These are phyloP conservation scores for Antigone vipio DNA, from an alignment of 2,113 vertebrate species.

Conservation along the genomic window DNA sequence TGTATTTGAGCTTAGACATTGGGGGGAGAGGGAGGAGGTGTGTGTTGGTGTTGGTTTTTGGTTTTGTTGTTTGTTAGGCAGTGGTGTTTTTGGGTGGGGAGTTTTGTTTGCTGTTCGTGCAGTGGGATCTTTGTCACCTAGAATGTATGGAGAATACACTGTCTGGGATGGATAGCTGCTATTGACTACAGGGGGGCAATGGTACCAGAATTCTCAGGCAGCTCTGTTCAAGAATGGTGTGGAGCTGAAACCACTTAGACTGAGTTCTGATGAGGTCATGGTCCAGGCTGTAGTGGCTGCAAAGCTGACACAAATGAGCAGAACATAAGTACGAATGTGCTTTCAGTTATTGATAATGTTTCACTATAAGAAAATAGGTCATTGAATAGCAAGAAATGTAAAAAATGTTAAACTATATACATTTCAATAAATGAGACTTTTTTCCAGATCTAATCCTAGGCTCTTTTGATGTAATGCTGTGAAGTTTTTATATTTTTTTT, in stretches of 20 bases:
- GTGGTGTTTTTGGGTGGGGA: background rate
- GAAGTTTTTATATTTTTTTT: background rate
- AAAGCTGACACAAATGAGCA: background rate
- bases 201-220: background rate
- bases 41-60: background rate
- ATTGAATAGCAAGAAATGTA: background rate
- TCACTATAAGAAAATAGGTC: background rate
- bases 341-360: background rate
- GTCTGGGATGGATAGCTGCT: background rate
- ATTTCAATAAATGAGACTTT: background rate
- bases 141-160: fast-evolving
- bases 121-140: background rate
- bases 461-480: background rate
- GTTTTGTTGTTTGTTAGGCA: background rate
- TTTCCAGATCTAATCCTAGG: background rate
- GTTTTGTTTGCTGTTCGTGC: background rate
- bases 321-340: background rate
- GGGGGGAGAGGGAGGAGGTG: fast-evolving
- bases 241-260: background rate
- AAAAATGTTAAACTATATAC: background rate
- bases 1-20: background rate
- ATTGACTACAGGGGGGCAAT: background rate
- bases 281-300: background rate
- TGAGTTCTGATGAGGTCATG: background rate
- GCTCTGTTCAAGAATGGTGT: background rate